A percentile compares a stretch with the other conserved stretches of the same genome.
Conservation (phyloP, 2,888 invertebrate genomes). For the Monoplex corrugatus region DNA sequence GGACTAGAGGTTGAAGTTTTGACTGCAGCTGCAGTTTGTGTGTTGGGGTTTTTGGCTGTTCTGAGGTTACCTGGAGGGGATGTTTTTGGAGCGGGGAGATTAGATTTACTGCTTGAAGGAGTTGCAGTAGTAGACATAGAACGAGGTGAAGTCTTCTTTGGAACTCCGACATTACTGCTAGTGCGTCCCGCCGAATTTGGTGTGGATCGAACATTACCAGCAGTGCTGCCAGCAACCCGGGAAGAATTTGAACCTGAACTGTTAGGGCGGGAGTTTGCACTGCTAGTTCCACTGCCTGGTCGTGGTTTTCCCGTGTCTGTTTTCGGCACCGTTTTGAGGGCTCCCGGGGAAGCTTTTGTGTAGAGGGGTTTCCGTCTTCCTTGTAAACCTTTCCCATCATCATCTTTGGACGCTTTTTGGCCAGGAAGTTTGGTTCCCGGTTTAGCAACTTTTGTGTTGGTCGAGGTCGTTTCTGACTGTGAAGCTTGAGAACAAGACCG, state of each 20-base stretch:
- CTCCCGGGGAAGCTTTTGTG: conserved; percentile 35
- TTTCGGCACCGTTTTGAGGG: background rate
- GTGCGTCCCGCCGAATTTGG: background rate
- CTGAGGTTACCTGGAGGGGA: background rate
- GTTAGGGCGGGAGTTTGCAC: conserved; percentile 19
- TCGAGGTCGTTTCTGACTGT: conserved; percentile 63
- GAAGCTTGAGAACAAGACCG: conserved; percentile 65
- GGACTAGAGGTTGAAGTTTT: conserved; percentile 45
- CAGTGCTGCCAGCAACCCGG: background rate
- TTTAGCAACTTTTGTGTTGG: conserved; percentile 46
- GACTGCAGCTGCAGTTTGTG: conserved; percentile 22
- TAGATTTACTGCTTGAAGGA: background rate
- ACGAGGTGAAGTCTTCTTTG: background rate
- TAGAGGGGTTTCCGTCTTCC: conserved; percentile 73
- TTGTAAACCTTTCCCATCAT: conserved; percentile 63
- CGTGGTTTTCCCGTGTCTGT: background rate
- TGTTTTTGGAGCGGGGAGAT: conserved; percentile 21
- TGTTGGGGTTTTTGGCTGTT: background rate
- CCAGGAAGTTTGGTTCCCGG: conserved; percentile 26
- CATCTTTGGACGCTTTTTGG: conserved; percentile 38
- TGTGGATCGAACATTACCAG: background rate
- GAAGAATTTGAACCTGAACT: background rate
- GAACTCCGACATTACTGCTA: background rate
- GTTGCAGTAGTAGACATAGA: background rate
- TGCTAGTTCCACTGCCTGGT: background rate